Base-by-base conservation (phyloP, 2,113 vertebrate species). In the Brachypodius melanocephalos region DNA sequence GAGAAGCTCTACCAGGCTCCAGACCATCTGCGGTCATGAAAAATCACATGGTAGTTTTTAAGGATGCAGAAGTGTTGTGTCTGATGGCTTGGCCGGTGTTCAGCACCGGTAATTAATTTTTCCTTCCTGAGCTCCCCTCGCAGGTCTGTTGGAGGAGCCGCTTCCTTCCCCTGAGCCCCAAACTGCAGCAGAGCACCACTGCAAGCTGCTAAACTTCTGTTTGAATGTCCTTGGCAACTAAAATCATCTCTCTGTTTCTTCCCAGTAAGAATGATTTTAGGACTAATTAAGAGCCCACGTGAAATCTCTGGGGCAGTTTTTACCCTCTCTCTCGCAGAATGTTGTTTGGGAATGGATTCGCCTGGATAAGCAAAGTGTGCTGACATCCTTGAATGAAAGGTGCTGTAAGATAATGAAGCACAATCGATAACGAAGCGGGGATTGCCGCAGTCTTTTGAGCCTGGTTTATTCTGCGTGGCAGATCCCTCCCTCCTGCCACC, bases 91-190 rank as follows among this genome's bases (percentile, higher is more conserved):
- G 95, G 91, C 95, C 1, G 0, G 25, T 10, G 32, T 81, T 94
- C 94, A 94, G 69, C 89, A 54, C 89, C 43, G 58, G 87, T 95
- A 89, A 95, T 95, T 63, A 67, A 65, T 94, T 91, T 80, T 92
- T 67, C 77, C 89, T 95, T 94, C 86, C 80, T 75, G 91, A 90
- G 73, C 62, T 68, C 72, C 72, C 38, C 85, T 91, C 0, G 0
- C 14, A 43, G 94, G 66, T 80, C 51, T 77, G 32, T 38, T 67
- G 79, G 59, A 96, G 79, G 59, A 94, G 88, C 75, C 0, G 1
- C 88, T 95, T 95, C 88, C 95, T 94, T 92, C 95, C 71, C 38
- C 46, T 83, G 17, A 6, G 82, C 59, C 72, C 67, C 88, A 52
- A 26, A 42, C 75, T 49, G 52, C 81, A 59, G 57, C 1, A 0